Percentiles rank a stretch among this genome's conserved stretches.
Conservation (phyloP, 2,888 invertebrate genomes). For the Nectonema munidae region DNA sequence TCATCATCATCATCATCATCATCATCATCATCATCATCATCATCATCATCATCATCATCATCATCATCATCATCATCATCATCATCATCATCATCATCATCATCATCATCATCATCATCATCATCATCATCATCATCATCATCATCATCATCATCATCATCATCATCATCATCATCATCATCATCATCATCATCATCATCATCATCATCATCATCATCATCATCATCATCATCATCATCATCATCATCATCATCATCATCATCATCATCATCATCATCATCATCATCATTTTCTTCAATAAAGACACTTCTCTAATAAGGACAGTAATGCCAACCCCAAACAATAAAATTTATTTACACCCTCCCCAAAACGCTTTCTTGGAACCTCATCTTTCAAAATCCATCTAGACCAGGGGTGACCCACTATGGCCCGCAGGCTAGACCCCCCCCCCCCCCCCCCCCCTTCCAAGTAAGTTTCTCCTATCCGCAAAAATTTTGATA, state of each 20-base stretch:
- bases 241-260: conserved; percentile 12
- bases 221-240: conserved; percentile 9
- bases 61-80: conserved; percentile 2
- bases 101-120: conserved; percentile 12
- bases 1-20: conserved; percentile 12
- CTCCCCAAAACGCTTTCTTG: too few relatives aligned
- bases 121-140: conserved; percentile 12
- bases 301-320: too few relatives aligned
- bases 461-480: too few relatives aligned
- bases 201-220: conserved; percentile 6
- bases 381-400: too few relatives aligned
- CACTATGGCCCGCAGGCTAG: too few relatives aligned
- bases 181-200: conserved; percentile 12
- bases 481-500: too few relatives aligned
- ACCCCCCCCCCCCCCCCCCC: too few relatives aligned
- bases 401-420: too few relatives aligned
- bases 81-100: conserved; percentile 10
- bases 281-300: too few relatives aligned
- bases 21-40: conserved; percentile 12
- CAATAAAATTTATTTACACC: too few relatives aligned
- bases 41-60: conserved; percentile 12
- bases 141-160: conserved; percentile 12
- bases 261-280: conserved; percentile 12
- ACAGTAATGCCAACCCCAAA: too few relatives aligned
- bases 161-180: conserved; percentile 12